Evolutionary conservation across 2,113 vertebrate species (phyloP).

Genomic region (Felis chaus): DNA sequence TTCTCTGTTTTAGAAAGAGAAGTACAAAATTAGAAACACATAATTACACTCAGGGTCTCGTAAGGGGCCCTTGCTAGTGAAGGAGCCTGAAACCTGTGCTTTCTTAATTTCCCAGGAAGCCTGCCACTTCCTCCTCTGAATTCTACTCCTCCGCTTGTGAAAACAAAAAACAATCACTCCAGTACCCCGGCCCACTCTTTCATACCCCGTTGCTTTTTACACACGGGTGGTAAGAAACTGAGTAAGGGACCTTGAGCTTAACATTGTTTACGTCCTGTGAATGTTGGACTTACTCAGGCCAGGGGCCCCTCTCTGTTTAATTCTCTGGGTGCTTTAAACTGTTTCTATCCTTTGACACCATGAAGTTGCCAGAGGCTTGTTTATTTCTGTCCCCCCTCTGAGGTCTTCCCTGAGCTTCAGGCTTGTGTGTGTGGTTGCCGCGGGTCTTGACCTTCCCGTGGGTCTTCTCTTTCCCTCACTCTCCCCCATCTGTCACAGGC

Average conservation of each 20-base stretch:
- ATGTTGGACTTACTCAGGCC: background rate
- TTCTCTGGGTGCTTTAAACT: background rate
- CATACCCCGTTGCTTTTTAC: background rate
- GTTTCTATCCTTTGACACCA: background rate
- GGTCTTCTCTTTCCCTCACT: background rate
- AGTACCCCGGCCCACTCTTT: background rate
- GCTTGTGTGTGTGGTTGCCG: background rate
- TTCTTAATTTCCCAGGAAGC: background rate
- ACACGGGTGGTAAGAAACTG: too few relatives aligned
- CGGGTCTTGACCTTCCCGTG: fast-evolving
- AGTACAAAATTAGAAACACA: background rate
- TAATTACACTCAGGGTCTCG: background rate
- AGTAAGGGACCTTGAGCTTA: background rate
- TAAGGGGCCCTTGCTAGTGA: background rate
- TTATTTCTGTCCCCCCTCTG: background rate
- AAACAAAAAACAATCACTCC: background rate
- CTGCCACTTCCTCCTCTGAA: background rate
- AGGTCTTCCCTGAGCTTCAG: background rate
- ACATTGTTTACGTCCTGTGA: background rate
- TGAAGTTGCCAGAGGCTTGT: background rate
- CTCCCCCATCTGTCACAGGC: background rate
- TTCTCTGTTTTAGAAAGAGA: background rate
- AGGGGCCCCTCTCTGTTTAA: background rate
- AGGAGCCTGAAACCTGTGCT: background rate
- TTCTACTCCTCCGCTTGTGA: background rate